Percentiles rank a stretch among this genome's conserved stretches.
Conservation (phyloP, 1,140 invertebrate genomes). For the Drosophila serrata region DNA sequence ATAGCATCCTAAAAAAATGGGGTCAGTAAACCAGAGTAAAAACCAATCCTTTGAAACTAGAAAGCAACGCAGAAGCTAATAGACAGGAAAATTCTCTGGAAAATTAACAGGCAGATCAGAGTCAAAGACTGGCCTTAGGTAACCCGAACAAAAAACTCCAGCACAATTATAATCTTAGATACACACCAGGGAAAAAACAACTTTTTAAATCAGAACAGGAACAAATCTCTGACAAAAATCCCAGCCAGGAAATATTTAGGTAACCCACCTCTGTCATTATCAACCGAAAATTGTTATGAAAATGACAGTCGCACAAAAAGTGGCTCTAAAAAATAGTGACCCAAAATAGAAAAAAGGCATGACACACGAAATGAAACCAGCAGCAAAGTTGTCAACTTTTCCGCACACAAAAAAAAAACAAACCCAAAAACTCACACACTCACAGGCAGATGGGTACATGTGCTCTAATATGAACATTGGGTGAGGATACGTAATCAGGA, state of each 20-base stretch:
- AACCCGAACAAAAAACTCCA: background rate
- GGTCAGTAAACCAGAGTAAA: background rate
- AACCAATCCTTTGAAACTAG: background rate
- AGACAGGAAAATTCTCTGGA: slow-evolving; percentile 15
- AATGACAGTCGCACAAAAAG: slow-evolving; percentile 31
- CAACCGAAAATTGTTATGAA: slow-evolving; percentile 41
- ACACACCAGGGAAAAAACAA: background rate
- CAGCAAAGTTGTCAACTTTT: slow-evolving; percentile 45
- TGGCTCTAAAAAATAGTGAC: slow-evolving; percentile 35
- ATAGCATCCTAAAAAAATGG: background rate
- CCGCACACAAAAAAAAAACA: slow-evolving; percentile 5
- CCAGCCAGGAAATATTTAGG: slow-evolving; percentile 11
- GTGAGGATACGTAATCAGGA: slow-evolving; percentile 48
- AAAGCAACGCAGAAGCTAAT: slow-evolving; percentile 15
- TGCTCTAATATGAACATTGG: slow-evolving; percentile 41
- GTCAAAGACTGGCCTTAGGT: slow-evolving; percentile 15
- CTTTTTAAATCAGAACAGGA: background rate
- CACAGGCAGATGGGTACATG: slow-evolving; percentile 23
- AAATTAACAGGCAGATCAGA: slow-evolving; percentile 6
- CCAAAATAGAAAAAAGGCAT: slow-evolving; percentile 38
- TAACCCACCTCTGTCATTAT: slow-evolving; percentile 34
- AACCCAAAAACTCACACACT: slow-evolving; percentile 7
- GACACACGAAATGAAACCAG: slow-evolving; percentile 36
- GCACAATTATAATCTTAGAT: slow-evolving; percentile 4
- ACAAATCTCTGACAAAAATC: background rate